Base-by-base conservation (phyloP, 2,797 vertebrate species). In the Takifugu ocellatus region DNA sequence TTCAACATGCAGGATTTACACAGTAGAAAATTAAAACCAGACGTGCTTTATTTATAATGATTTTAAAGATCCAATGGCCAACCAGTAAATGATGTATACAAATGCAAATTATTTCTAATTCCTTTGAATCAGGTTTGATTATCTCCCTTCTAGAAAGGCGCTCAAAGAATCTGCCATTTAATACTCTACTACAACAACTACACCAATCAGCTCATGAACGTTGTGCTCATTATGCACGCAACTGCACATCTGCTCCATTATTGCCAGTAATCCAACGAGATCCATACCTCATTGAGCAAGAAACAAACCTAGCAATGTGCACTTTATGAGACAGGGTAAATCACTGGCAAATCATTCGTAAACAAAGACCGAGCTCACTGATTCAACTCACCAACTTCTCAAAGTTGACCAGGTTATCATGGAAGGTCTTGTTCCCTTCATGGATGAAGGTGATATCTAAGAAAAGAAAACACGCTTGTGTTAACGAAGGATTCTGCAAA, bases 371-470 rank as follows among this genome's bases (percentile, higher is more conserved):
- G 36, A 39, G 36, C 12, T 39, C 36, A 14, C 36, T 1, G 9
- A 75, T 5, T 58, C 27, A 0, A 83, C 96, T 83, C 84, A 98
- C 97, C 94, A 99, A 91, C 73, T 99, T 98, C 90, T 99, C 95
- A 89, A 98, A 99, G 79, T 99, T 99, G 87, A 99, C 96, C 64
- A 99, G 92, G 88, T 99, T 98, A 89, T 98, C 96, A 73, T 96
- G 92, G 87, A 99, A 99, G 0, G 96, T 99, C 90, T 99, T 99
- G 85, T 99, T 99, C 86, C 97, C 97, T 88, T 99, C 96, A 2
- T 99, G 95, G 85, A 98, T 98, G 71, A 99, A 98, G 21, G 96
- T 99, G 78, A 98, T 96, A 85, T 99, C 96, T 99, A 78, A 51
- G 79, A 88, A 79, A 27, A 69, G 45, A n/a, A 2, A 21, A 46